phyloP scores from a whole-genome alignment of 1,140 invertebrate species.

The Centruroides vittatus region DNA sequence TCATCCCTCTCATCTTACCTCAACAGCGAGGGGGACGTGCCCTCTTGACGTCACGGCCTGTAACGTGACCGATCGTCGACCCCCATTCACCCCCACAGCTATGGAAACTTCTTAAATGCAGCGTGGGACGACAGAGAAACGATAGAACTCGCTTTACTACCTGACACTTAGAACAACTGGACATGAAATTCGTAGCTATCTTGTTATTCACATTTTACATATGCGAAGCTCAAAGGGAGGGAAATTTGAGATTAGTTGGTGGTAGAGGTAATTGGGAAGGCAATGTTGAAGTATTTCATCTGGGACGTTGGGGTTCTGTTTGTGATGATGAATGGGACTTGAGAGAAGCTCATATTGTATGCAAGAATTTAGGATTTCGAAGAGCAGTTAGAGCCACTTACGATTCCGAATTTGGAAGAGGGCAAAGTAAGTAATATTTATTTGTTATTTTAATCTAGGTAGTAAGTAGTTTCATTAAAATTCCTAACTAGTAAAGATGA shows the following conservation, averaged over 20 bases:
- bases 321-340: conserved; percentile 87
- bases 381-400: conserved; percentile 42
- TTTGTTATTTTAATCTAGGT: neutral
- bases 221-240: conserved; percentile 6
- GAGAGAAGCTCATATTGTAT: conserved; percentile 63
- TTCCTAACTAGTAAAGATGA: too few relatives aligned
- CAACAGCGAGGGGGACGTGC: too few relatives aligned
- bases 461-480: too few relatives aligned
- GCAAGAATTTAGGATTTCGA: conserved; percentile 55
- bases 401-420: conserved; percentile 56
- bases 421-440: conserved; percentile 22
- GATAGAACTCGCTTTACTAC: too few relatives aligned
- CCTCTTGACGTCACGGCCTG: too few relatives aligned
- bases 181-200: too few relatives aligned
- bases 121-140: too few relatives aligned
- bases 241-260: conserved; percentile 11
- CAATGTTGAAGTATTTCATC: conserved; percentile 73
- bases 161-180: too few relatives aligned
- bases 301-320: conserved; percentile 68
- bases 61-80: too few relatives aligned
- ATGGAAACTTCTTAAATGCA: too few relatives aligned
- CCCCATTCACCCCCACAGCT: too few relatives aligned
- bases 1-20: too few relatives aligned
- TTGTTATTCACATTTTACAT: neutral
- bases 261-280: conserved; percentile 35